Conservation (phyloP, 2,797 vertebrate genomes). For the Arnoldichthys spilopterus region DNA sequence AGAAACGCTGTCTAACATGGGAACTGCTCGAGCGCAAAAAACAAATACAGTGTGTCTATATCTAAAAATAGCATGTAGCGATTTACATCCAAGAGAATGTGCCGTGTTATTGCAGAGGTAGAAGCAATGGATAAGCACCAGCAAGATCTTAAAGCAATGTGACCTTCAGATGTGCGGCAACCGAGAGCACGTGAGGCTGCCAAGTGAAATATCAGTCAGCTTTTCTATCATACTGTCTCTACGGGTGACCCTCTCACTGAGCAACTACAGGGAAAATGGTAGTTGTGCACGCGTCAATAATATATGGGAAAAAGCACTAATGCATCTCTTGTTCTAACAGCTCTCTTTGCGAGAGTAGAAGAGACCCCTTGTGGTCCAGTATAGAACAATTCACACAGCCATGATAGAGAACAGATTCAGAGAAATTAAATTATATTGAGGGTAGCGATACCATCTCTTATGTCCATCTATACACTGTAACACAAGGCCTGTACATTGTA, state of each 20-base stretch:
- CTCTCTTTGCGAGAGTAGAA: conserved; percentile 22
- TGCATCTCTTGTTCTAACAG: conserved; percentile 49
- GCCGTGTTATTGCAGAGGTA: conserved; percentile 21
- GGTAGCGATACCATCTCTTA: neutral
- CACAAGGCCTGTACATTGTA: too few species aligned
- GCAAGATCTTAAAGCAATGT: conserved; percentile 23
- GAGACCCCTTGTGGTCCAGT: conserved; percentile 18
- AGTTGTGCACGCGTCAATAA: conserved; percentile 46
- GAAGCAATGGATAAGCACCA: conserved; percentile 15
- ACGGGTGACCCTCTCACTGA: conserved; percentile 29
- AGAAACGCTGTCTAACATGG: neutral
- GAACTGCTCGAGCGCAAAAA: neutral
- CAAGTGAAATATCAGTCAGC: conserved; percentile 40
- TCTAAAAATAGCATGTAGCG: conserved; percentile 18
- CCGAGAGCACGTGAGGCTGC: conserved; percentile 20
- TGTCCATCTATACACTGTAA: too few species aligned
- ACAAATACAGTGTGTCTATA: conserved; percentile 5
- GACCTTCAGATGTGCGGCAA: conserved; percentile 28
- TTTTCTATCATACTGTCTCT: conserved; percentile 32
- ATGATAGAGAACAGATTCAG: neutral
- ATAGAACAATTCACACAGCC: neutral
- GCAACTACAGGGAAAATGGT: conserved; percentile 30
- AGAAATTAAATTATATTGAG: conserved; percentile 6
- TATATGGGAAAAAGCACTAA: conserved; percentile 49
- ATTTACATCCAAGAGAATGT: conserved; percentile 15